Percentiles rank a stretch among this genome's conserved stretches.
Conservation (phyloP, 1,140 invertebrate species). For the Steinernema feltiae region DNA sequence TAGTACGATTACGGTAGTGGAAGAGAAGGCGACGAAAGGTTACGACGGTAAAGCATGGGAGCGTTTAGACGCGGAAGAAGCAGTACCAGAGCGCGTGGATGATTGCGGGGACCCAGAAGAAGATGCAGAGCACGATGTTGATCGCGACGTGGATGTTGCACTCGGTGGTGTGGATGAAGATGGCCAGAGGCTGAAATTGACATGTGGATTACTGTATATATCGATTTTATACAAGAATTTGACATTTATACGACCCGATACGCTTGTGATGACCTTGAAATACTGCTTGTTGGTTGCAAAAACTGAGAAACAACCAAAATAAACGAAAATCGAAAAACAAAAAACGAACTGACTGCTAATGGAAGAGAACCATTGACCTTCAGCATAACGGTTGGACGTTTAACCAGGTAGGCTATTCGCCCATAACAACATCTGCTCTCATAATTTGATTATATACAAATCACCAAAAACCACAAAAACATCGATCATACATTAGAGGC, state of each 20-base stretch:
- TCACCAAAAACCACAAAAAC: too few species aligned
- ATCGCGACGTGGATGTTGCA: conserved; percentile 40
- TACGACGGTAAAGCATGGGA: too few species aligned
- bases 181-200: conserved; percentile 34
- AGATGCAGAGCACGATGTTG: conserved; percentile 40
- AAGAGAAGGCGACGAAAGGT: not conserved
- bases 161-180: conserved; percentile 39
- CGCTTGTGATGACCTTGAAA: too few species aligned
- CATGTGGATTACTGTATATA: too few species aligned
- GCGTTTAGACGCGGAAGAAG: conserved; percentile 16
- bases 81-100: conserved; percentile 42
- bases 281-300: too few species aligned
- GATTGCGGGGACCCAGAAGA: conserved; percentile 37
- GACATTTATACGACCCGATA: too few species aligned
- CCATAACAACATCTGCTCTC: too few species aligned
- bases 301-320: not conserved
- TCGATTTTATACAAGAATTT: too few species aligned
- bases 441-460: too few species aligned
- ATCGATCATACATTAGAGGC: too few species aligned
- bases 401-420: too few species aligned
- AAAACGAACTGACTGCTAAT: not conserved
- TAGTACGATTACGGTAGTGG: not conserved
- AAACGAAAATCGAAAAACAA: not conserved
- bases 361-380: not conserved
- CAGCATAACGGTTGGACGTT: conserved; percentile 17